A percentile compares a stretch with the other conserved stretches of the same genome.
Evolutionary conservation across 2,797 vertebrate species (phyloP).

Genomic region (Pterois miles): DNA sequence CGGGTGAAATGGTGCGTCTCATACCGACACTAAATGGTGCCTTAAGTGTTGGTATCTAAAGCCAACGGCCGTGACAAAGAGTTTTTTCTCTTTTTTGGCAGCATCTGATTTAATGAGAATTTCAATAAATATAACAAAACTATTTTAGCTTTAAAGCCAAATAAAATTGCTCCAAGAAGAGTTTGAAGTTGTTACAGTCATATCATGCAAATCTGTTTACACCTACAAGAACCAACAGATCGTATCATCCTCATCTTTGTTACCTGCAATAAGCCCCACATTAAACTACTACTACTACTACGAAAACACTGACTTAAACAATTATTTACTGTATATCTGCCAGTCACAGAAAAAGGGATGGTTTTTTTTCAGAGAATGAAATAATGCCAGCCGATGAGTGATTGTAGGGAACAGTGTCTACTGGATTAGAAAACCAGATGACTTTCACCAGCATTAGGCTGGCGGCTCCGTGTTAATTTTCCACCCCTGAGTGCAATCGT

Average conservation of each 20-base stretch:
- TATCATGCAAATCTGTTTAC: not conserved
- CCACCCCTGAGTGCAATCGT: not conserved
- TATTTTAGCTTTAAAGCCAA: too few species aligned
- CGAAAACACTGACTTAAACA: not conserved
- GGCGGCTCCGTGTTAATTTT: constrained; percentile 7
- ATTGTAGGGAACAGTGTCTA: not conserved
- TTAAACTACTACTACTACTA: too few species aligned
- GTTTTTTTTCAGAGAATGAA: not conserved
- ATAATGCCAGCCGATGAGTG: not conserved
- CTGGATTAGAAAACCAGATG: constrained; percentile 13
- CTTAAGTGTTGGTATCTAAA: too few species aligned
- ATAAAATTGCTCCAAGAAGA: not conserved
- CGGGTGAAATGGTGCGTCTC: too few species aligned
- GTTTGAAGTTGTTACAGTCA: not conserved
- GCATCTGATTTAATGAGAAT: too few species aligned
- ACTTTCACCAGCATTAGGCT: not conserved
- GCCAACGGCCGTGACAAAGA: not conserved
- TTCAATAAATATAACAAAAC: too few species aligned
- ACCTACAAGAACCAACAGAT: not conserved
- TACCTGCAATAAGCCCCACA: not conserved
- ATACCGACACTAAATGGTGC: too few species aligned
- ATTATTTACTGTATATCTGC: not conserved
- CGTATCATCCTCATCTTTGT: not conserved
- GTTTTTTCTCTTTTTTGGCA: too few species aligned
- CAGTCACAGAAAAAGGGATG: not conserved